Evolutionary conservation across 2,888 invertebrate species (phyloP).

Genomic region (Conops quadrifasciatus): DNA sequence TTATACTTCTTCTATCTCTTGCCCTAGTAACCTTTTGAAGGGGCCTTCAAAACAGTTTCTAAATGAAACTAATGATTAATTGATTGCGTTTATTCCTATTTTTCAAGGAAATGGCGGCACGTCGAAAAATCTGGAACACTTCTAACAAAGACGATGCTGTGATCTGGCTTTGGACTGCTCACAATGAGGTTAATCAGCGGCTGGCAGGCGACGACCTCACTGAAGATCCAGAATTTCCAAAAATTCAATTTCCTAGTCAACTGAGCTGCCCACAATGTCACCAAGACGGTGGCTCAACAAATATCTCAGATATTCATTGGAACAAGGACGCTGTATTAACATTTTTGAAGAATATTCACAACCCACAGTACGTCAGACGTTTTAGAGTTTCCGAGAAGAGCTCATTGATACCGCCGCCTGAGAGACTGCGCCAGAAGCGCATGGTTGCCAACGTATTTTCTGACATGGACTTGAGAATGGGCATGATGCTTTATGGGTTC

Average conservation of each 20-base stretch:
- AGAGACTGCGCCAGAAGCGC: conserved; percentile 57
- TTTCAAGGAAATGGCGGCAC: conserved; percentile 76
- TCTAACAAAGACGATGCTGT: conserved; percentile 78
- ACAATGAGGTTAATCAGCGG: conserved; percentile 91
- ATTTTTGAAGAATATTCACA: conserved; percentile 62
- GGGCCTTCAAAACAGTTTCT: too few relatives aligned
- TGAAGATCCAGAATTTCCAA: conserved; percentile 90
- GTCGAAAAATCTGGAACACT: conserved; percentile 75
- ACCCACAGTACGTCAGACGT: conserved; percentile 57
- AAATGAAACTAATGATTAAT: not conserved
- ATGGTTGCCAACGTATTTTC: conserved; percentile 60
- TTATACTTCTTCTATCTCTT: too few relatives aligned
- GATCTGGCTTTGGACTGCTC: conserved; percentile 93
- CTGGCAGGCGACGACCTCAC: conserved; percentile 86
- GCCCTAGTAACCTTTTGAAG: too few relatives aligned
- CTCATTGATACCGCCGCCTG: conserved; percentile 50
- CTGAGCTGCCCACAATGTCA: conserved; percentile 74
- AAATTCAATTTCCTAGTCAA: conserved; percentile 84
- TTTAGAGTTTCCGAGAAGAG: conserved; percentile 56
- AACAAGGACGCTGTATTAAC: conserved; percentile 57
- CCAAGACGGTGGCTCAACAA: conserved; percentile 47
- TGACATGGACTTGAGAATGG: conserved; percentile 76
- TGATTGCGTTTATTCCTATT: not conserved
- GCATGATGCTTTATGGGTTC: conserved; percentile 77
- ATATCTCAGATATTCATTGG: conserved; percentile 53